A percentile compares a stretch with the other conserved stretches of the same genome.
Evolutionary conservation across 2,113 vertebrate genomes (phyloP).

Genomic region (Leucopsar rothschildi): DNA sequence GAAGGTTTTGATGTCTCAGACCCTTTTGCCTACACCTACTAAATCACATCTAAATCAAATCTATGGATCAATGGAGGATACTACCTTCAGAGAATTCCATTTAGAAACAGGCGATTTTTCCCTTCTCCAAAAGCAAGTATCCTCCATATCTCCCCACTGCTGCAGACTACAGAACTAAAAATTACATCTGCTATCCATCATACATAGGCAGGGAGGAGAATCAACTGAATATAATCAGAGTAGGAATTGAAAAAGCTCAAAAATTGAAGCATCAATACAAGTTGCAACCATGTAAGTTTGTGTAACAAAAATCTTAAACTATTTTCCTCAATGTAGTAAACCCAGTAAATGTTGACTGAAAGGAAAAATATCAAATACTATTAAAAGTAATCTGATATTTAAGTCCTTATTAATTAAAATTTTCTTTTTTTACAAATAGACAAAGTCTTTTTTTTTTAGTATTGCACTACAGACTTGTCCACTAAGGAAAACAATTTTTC

Average conservation of each 20-base stretch:
- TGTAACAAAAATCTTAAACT: conserved; percentile 13
- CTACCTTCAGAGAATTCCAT: conserved; percentile 72
- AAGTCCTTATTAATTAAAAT: background rate
- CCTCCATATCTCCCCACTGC: conserved; percentile 66
- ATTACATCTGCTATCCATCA: background rate
- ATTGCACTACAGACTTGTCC: background rate
- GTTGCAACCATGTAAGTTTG: background rate
- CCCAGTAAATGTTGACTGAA: background rate
- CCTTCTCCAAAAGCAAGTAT: conserved; percentile 75
- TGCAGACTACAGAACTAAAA: conserved; percentile 43
- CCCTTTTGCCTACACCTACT: conserved; percentile 41
- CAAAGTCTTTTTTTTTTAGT: background rate
- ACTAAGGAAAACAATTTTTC: background rate
- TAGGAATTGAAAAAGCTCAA: conserved; percentile 26
- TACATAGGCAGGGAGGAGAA: conserved; percentile 49
- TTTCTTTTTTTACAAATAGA: background rate
- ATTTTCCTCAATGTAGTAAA: background rate
- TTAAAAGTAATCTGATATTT: background rate
- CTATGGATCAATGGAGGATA: conserved; percentile 64
- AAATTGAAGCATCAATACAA: conserved; percentile 26
- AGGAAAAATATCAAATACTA: background rate
- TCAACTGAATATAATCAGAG: conserved; percentile 32
- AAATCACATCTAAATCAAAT: background rate
- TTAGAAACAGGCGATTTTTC: conserved; percentile 69
- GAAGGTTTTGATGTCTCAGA: conserved; percentile 30